A percentile compares a stretch with the other conserved stretches of the same genome.
phyloP scores from a whole-genome alignment of 2,113 vertebrate species.

The Cochlearius cochlearius region DNA sequence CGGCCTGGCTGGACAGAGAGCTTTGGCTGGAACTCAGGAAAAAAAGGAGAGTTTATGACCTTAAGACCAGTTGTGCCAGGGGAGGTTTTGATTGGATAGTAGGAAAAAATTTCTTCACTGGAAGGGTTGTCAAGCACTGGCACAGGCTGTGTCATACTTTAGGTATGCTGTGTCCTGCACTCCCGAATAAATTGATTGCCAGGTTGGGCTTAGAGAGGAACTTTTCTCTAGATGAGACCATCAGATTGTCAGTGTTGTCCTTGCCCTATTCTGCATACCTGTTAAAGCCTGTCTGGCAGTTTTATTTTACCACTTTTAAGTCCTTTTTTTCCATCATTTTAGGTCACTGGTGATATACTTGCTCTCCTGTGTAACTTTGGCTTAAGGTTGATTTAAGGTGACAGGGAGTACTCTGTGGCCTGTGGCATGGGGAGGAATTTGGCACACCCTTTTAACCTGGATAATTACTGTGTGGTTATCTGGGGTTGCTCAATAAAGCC shows the following conservation, averaged over 20 bases:
- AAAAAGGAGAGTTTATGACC: not conserved
- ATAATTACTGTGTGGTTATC: not conserved
- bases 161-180: not conserved
- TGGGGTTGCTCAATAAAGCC: not conserved
- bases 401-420: not conserved
- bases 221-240: not conserved
- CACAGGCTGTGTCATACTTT: not conserved
- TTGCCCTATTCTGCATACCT: not conserved
- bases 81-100: no score
- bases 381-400: not conserved
- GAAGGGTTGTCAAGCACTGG: no score
- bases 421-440: not conserved
- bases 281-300: not conserved
- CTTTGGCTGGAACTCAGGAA: not conserved
- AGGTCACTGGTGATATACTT: not conserved
- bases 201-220: not conserved
- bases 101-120: no score
- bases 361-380: not conserved
- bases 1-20: not conserved
- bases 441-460: not conserved
- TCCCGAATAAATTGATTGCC: not conserved
- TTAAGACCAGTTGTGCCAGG: not conserved
- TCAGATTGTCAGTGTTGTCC: not conserved
- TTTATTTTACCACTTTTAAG: not conserved
- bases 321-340: not conserved